Percentiles rank a stretch among this genome's conserved stretches.
phyloP scores from a whole-genome alignment of 2,113 vertebrate species.

The Sander vitreus region DNA sequence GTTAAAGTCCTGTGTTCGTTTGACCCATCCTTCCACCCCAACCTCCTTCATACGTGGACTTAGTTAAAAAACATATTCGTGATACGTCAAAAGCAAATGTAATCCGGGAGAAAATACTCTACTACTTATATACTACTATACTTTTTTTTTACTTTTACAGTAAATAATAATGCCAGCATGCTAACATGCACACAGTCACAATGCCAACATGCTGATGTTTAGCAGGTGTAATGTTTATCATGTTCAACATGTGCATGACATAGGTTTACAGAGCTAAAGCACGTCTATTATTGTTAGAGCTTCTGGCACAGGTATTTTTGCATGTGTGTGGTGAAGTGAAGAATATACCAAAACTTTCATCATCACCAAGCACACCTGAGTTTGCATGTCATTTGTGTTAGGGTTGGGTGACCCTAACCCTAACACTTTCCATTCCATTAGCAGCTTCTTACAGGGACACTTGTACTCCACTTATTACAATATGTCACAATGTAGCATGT shows the following conservation, averaged over 20 bases:
- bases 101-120: too few relatives aligned
- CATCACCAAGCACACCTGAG: conserved; percentile 23
- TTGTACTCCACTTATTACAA: neutral
- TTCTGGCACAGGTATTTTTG: neutral
- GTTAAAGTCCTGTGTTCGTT: too few relatives aligned
- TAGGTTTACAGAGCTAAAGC: neutral
- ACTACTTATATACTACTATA: too few relatives aligned
- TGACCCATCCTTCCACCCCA: too few relatives aligned
- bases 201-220: neutral
- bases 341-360: conserved; percentile 17
- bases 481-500: neutral
- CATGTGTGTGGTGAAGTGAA: neutral
- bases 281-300: neutral
- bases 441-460: conserved; percentile 5
- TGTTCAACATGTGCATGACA: neutral
- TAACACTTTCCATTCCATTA: conserved; percentile 23
- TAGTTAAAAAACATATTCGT: too few relatives aligned
- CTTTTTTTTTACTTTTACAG: too few relatives aligned
- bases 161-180: neutral
- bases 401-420: neutral
- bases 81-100: too few relatives aligned
- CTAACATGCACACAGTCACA: neutral
- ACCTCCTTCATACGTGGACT: too few relatives aligned
- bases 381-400: neutral
- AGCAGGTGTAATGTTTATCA: neutral